These are phyloP conservation scores for Temnothorax unifasciatus DNA, from an alignment of 2,888 invertebrate genomes.

Conservation along the genomic window DNA sequence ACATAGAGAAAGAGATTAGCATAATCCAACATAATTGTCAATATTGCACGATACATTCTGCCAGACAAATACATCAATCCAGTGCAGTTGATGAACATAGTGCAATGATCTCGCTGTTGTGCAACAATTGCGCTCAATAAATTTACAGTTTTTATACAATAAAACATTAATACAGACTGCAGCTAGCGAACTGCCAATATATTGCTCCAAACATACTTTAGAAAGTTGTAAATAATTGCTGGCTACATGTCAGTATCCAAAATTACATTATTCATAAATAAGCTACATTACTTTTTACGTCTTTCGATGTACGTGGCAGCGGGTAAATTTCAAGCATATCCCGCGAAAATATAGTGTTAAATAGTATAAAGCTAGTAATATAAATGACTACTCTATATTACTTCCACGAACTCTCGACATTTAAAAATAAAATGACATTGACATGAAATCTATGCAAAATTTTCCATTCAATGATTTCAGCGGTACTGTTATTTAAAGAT, in stretches of 20 bases:
- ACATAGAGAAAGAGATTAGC: conserved; percentile 20
- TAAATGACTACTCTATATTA: conserved; percentile 56
- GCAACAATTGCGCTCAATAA: conserved; percentile 84
- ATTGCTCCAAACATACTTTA: conserved; percentile 76
- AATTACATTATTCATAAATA: conserved; percentile 75
- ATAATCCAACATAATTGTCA: conserved; percentile 62
- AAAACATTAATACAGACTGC: conserved; percentile 82
- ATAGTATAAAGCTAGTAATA: conserved; percentile 57
- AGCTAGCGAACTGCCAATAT: conserved; percentile 85
- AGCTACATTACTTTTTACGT: conserved; percentile 71
- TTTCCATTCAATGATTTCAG: conserved; percentile 59
- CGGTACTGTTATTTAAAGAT: conserved; percentile 48
- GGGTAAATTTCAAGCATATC: conserved; percentile 57
- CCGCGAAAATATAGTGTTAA: conserved; percentile 61
- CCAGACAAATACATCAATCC: conserved; percentile 62
- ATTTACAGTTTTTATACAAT: conserved; percentile 84
- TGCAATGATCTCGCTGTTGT: conserved; percentile 84
- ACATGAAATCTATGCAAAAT: conserved; percentile 64
- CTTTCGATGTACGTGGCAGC: conserved; percentile 65
- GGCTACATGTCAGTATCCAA: conserved; percentile 71
- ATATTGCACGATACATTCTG: conserved; percentile 67
- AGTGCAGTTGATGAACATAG: conserved; percentile 74
- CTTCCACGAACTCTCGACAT: conserved; percentile 58
- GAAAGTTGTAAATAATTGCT: conserved; percentile 81
- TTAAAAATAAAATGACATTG: conserved; percentile 58